Base-by-base conservation (phyloP, 2,888 invertebrate genomes). In the Keiferia lycopersicella region DNA sequence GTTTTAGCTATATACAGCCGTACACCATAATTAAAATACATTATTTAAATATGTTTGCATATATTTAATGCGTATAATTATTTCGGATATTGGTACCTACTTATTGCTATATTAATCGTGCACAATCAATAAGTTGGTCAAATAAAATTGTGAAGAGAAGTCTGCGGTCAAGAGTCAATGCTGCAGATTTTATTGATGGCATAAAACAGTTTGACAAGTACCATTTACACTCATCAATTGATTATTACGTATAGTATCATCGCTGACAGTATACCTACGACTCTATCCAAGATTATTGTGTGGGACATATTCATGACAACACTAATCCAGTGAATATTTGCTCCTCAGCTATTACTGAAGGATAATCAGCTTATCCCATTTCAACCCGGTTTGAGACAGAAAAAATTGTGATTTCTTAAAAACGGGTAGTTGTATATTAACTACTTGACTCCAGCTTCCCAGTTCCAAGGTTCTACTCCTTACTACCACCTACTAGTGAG, bases 181-280 rank as follows among this genome's bases (percentile, higher is more conserved):
- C 45, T 45, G 45, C 45, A 45, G 16, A 45, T 45, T 45, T n/a
- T 45, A 45, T 45, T 45, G 45, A 45, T n/a, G 45, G 16, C 45
- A n/a, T 45, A 45, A 45, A 45, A 45, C 45, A 45, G n/a, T 45
- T 45, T 16, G 45, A 45, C 45, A 45, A 45, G 45, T 16, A 16
- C 45, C n/a, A 45, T 45, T 45, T 45, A 45, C n/a, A 45, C 45
- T 45, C 45, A 45, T 1, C 45, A 45, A 45, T 45, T 45, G 45
- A 45, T 45, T 45, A 45, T 45, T 45, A n/a, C n/a, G n/a, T n/a
- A n/a, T n/a, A n/a, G 45, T 45, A 45, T 45, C 45, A 45, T 45
- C 45, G 45, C 45, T 45, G 45, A 45, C 45, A 45, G 16, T 45
- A n/a, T 45, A 41, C 14, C n/a, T n/a, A n/a, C n/a, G 26, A 26